phyloP scores from a whole-genome alignment of 2,888 invertebrate genomes.

The Melinopterus prodromus region DNA sequence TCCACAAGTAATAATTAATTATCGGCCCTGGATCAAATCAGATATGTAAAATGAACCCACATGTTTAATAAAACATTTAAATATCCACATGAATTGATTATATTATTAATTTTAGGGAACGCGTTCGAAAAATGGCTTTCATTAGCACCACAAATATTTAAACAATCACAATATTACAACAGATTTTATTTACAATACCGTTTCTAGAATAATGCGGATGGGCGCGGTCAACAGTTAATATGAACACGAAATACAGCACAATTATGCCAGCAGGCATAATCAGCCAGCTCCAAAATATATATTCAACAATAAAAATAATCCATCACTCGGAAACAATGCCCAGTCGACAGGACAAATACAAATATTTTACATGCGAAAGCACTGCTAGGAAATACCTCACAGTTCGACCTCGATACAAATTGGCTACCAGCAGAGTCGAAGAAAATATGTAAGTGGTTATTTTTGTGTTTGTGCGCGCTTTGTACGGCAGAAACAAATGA shows the following conservation, averaged over 20 bases:
- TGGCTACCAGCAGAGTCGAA: neutral
- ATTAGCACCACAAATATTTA: neutral
- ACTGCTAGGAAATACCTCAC: neutral
- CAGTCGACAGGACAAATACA: neutral
- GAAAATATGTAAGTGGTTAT: constrained; percentile 4
- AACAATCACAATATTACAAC: neutral
- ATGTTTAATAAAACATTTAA: neutral
- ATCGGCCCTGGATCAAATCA: neutral
- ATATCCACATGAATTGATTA: neutral
- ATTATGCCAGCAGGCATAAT: neutral
- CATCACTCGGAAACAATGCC: neutral
- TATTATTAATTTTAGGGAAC: neutral
- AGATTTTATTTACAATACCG: neutral
- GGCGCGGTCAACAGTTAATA: neutral
- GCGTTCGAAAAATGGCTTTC: neutral
- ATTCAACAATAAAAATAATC: neutral
- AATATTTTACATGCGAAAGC: neutral
- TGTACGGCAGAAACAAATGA: neutral
- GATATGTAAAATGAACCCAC: neutral
- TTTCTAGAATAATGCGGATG: neutral
- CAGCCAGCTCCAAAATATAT: neutral
- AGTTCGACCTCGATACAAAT: neutral
- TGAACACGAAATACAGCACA: neutral
- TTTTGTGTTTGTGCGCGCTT: neutral
- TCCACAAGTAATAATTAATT: neutral